These are phyloP conservation scores for Plutella xylostella DNA, from an alignment of 2,888 invertebrate genomes.

Conservation along the genomic window DNA sequence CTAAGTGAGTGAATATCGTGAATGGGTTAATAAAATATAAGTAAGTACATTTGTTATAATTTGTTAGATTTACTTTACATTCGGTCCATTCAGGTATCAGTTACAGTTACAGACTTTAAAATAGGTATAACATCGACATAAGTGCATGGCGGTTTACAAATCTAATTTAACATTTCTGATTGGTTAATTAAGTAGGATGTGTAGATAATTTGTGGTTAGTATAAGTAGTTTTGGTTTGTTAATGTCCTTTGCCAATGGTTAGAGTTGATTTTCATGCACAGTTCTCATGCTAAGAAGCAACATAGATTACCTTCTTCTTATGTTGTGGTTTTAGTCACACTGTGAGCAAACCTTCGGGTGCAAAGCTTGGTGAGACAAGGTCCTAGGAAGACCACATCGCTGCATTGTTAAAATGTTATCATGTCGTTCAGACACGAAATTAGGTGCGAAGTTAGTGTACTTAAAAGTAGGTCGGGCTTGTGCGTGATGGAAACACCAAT, in stretches of 20 bases:
- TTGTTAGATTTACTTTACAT: neutral
- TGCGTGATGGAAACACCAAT: conserved; percentile 1
- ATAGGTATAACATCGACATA: too few species aligned
- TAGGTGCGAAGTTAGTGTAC: neutral
- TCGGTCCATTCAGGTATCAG: too few species aligned
- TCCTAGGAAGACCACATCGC: too few species aligned
- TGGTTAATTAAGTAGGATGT: neutral
- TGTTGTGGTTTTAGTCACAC: conserved; percentile 44
- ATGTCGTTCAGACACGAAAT: too few species aligned
- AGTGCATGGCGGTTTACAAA: neutral
- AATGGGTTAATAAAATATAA: neutral
- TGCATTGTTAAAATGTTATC: too few species aligned
- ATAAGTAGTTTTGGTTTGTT: neutral
- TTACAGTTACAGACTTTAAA: too few species aligned
- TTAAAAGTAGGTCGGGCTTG: neutral
- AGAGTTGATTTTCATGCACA: conserved; percentile 26
- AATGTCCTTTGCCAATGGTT: conserved; percentile 14
- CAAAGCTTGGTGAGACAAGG: conserved; percentile 32
- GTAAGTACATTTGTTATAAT: neutral
- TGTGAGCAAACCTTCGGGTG: conserved; percentile 59
- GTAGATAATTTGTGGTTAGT: neutral
- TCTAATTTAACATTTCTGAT: too few species aligned
- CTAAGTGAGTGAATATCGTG: neutral
- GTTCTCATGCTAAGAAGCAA: conserved; percentile 62
- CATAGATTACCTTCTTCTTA: conserved; percentile 64